Evolutionary conservation across 1,140 invertebrate species (phyloP), one percentile per base, ranked within the genome.

Genomic region (Neoseiulus cucumeris): DNA sequence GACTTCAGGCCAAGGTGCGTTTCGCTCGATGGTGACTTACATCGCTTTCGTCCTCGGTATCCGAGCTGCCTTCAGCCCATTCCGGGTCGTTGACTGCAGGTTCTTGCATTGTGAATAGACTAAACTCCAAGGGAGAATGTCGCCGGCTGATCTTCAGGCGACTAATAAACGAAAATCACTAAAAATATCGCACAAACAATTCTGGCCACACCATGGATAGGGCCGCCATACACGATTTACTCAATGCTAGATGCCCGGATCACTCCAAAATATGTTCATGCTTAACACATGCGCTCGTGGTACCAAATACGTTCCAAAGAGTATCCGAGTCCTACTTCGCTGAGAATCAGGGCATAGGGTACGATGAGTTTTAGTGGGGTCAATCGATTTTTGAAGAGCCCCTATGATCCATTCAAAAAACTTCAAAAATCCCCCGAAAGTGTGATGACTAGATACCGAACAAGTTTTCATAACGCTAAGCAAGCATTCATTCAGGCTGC

Each of bases 101-200:
- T 25, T 59, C 51, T 33, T 59, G 51, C 51, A 59, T 59, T 14
- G 25, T 59, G 51, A 22, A 47, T 47, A 47, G 51, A 14, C 33
- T 59, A 17, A 18, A 59, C 33, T 20, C 14, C 51, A 20, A 29
- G 14, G 22, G 51, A 25, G 25, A 14, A 2, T 17, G 33, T 59
- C 14, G 51, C 51, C 51, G 51, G 22, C 51, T 33, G 51, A 25
- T 18, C 51, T 59, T 33, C 51, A 33, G 51, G 25, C 51, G 17
- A 59, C 33, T 18, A 33, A 14, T 33, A 25, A 59, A 59, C 51
- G 51, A 18, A 59, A 59, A 59, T 59, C 51, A 59, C 51, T 25
- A 59, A 17, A 25, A 59, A 59, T 39, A 59, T 59, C 51, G 51
- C 51, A 59, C 51, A 59, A 59, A 59, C 51, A 59, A 59, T 33